Conservation (phyloP, 2,797 vertebrate species). For the Coreius guichenoti region DNA sequence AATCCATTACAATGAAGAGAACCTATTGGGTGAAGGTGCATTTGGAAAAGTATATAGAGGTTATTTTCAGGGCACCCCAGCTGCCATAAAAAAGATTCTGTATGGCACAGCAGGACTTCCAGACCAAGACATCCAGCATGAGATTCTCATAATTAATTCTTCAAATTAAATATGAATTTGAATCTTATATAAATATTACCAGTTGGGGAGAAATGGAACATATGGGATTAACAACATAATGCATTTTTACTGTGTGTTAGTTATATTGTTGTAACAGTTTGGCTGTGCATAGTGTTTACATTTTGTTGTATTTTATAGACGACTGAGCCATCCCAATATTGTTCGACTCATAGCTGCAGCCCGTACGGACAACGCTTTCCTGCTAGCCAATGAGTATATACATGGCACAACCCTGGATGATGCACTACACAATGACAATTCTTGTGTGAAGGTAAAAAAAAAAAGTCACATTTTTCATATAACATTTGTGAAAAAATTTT, state of each 20-base stretch:
- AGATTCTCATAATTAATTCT: background rate
- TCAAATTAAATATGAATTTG: background rate
- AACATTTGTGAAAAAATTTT: background rate
- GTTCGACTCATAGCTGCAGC: constrained; percentile 24
- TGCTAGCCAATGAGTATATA: constrained; percentile 28
- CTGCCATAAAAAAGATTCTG: background rate
- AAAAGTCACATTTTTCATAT: background rate
- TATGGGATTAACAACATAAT: too few species aligned
- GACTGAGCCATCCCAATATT: constrained; percentile 33
- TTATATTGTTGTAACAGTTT: background rate
- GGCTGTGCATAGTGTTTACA: background rate
- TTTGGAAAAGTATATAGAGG: constrained; percentile 27
- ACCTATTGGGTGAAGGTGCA: constrained; percentile 26
- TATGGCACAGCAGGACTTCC: background rate
- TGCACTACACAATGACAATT: background rate
- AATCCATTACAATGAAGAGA: background rate
- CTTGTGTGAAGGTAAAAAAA: constrained; percentile 18
- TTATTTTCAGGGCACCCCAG: constrained; percentile 23
- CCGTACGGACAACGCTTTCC: background rate
- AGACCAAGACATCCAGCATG: constrained; percentile 10
- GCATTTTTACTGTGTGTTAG: too few species aligned
- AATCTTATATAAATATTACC: background rate
- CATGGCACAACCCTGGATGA: constrained; percentile 9
- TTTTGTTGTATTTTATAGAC: background rate
- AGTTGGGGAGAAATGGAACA: background rate